Evolutionary conservation across 1,140 invertebrate genomes (phyloP).

Genomic region (Diprion similis): DNA sequence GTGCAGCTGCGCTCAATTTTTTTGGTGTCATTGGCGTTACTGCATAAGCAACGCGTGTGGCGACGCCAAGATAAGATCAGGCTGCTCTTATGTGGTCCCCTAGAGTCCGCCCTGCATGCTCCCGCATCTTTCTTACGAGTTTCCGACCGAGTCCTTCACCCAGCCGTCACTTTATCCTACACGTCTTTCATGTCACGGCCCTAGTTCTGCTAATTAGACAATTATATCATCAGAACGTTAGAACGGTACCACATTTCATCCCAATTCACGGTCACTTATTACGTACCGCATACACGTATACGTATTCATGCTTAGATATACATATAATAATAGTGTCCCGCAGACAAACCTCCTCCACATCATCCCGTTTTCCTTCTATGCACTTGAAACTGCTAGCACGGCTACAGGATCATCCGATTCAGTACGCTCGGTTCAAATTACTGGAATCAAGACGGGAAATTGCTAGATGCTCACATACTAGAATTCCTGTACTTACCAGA

Average conservation of each 20-base stretch:
- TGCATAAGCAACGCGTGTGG: constrained; percentile 28
- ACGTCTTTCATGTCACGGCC: constrained; percentile 46
- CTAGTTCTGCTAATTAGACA: constrained; percentile 17
- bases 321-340: too few species aligned
- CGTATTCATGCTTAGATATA: too few species aligned
- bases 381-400: too few species aligned
- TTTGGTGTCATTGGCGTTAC: constrained; percentile 4
- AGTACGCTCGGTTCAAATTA: too few species aligned
- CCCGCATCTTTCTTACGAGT: background rate
- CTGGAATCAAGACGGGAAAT: too few species aligned
- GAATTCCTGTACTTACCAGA: too few species aligned
- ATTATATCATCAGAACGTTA: background rate
- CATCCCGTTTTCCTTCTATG: too few species aligned
- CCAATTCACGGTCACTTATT: background rate
- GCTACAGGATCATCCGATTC: too few species aligned
- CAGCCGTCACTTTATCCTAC: background rate
- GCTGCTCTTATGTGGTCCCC: constrained; percentile 14
- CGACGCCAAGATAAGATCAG: constrained; percentile 13
- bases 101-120: constrained; percentile 10
- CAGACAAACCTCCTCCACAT: too few species aligned
- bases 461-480: too few species aligned
- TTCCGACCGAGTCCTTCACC: background rate
- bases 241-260: background rate
- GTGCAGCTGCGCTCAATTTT: background rate
- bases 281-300: too few species aligned